Conservation (phyloP, 2,797 vertebrate species). For the Sylvilagus floridanus region DNA sequence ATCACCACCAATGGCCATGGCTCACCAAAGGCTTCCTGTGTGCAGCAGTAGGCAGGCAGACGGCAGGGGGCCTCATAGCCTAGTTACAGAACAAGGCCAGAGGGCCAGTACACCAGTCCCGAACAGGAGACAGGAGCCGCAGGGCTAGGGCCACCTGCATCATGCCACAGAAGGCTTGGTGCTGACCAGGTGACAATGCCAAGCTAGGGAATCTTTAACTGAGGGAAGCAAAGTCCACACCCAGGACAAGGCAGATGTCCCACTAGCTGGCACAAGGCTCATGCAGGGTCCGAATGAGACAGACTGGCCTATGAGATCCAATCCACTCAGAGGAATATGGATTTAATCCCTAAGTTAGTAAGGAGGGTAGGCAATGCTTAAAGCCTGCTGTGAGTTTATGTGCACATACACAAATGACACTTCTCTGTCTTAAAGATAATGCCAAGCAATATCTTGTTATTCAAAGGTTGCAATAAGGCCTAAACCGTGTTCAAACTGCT, state of each 20-base stretch:
- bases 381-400: neutral
- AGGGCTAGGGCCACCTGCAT: neutral
- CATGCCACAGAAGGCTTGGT: neutral
- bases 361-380: neutral
- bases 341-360: neutral
- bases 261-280: neutral
- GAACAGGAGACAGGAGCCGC: neutral
- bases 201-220: neutral
- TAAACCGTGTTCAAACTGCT: neutral
- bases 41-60: neutral
- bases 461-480: neutral
- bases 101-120: neutral
- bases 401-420: neutral
- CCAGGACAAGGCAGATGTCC: neutral
- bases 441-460: constrained; percentile 35
- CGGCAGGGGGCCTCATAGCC: neutral
- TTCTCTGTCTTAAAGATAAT: neutral
- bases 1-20: neutral
- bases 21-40: neutral
- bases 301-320: neutral
- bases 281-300: neutral
- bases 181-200: neutral
- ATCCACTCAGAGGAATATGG: neutral
- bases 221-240: constrained; percentile 13
- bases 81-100: neutral